These are phyloP conservation scores for Littorina saxatilis DNA, from an alignment of 1,140 invertebrate species.

Conservation along the genomic window DNA sequence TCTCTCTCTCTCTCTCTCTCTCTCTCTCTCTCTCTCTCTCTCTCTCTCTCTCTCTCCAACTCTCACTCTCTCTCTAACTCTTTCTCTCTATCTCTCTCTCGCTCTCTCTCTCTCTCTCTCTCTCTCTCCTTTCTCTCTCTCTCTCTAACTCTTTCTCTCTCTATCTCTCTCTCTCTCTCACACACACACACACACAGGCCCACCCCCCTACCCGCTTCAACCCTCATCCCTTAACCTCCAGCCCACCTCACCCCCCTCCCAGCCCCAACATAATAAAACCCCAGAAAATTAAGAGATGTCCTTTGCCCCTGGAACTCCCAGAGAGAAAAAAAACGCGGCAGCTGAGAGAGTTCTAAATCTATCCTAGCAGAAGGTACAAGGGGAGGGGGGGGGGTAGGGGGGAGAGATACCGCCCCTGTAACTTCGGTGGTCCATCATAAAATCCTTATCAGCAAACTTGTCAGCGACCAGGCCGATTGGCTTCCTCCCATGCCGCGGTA, in stretches of 20 bases:
- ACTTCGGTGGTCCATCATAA: constrained; percentile 33
- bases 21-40: too few relatives aligned
- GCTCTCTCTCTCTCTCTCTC: not conserved
- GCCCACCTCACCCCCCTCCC: not conserved
- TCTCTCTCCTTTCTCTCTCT: not conserved
- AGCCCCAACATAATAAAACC: not conserved
- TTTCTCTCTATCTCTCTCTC: not conserved
- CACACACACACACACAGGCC: not conserved
- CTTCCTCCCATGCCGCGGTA: not conserved
- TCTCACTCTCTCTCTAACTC: not conserved
- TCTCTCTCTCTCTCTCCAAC: too few relatives aligned
- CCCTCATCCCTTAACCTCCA: not conserved
- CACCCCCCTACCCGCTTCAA: not conserved
- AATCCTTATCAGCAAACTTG: constrained; percentile 31
- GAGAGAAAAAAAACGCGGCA: not conserved
- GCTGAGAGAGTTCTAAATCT: not conserved
- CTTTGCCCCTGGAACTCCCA: too few relatives aligned
- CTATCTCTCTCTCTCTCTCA: not conserved
- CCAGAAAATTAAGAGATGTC: too few relatives aligned
- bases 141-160: not conserved
- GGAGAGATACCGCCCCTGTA: not conserved
- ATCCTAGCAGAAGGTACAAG: too few relatives aligned
- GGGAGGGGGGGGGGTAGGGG: too few relatives aligned
- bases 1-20: too few relatives aligned
- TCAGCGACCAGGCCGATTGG: constrained; percentile 27